Base-by-base conservation (phyloP, 2,888 invertebrate genomes). In the Alviniconcha strummeri region DNA sequence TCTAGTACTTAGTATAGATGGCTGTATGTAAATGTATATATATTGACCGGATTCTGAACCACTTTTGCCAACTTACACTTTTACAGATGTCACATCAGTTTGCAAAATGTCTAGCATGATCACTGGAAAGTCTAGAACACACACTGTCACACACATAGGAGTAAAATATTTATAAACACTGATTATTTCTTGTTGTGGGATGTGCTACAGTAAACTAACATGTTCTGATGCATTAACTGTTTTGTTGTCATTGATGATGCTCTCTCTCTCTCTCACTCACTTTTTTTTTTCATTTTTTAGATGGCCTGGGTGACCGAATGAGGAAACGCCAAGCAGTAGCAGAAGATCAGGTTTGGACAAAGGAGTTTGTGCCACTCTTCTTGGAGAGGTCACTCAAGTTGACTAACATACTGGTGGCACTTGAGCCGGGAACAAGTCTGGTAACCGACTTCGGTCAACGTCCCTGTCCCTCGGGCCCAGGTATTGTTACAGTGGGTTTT, bases 231-330 rank as follows among this genome's bases (percentile, higher is more conserved):
- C 7, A 69, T 69, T 69, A 17, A 4, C 15, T 7, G 17, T n/a
- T 69, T 7, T 7, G 19, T 1, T 36, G 11, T 5, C 72, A 19
- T 11, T 11, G 19, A 36, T 19, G 9, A 11, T 17, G 13, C 17
- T 17, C 36, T 67, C 13, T 52, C 36, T 69, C 13, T 56, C 15
- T 36, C 36, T 36, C 36, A 1, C 36, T 36, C 36, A 1, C 36
- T 36, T 81, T 4, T 4, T 81, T 56, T 5, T 60, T 52, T 9
- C 6, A 52, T 54, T 54, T 56, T 57, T 5, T 81, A 85, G 85
- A 83, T 13, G 80, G 83, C 64, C 57, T 83, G 72, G 76, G 81
- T 13, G 81, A 85, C 36, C 76, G 85, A 2, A 36, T 36, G 9
- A 55, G 71, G 11, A 76, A 52, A 15, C 71, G 83, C 3, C 76